Conservation (phyloP, 2,113 vertebrate genomes). For the Casuarius casuarius region DNA sequence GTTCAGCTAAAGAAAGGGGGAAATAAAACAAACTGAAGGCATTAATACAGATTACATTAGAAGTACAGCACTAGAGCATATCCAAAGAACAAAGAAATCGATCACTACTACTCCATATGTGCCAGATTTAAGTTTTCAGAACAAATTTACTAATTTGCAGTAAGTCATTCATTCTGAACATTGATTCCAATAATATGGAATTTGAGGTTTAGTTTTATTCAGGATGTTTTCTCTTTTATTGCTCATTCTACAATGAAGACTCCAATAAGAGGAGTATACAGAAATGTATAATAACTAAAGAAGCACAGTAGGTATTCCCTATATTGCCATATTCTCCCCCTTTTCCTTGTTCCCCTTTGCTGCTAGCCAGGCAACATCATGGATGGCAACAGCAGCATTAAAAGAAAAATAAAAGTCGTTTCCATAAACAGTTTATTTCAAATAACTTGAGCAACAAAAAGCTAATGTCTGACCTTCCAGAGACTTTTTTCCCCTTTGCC, state of each 20-base stretch:
- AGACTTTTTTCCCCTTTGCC: background rate
- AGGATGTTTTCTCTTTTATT: background rate
- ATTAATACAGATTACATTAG: background rate
- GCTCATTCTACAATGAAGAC: background rate
- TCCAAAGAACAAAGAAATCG: background rate
- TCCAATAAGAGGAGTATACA: background rate
- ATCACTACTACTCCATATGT: background rate
- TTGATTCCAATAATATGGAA: background rate
- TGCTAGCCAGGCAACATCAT: background rate
- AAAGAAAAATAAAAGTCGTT: background rate
- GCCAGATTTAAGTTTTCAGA: background rate
- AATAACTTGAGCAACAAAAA: background rate
- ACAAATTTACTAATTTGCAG: background rate
- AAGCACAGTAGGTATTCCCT: background rate
- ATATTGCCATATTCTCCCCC: accelerated
- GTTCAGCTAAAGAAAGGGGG: background rate
- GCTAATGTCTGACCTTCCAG: background rate
- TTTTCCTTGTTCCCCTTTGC: background rate
- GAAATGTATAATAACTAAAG: background rate
- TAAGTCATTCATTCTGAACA: background rate
- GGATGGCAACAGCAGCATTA: background rate
- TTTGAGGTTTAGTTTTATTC: background rate
- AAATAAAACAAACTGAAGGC: background rate
- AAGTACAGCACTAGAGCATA: background rate
- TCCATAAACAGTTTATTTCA: background rate